Conservation (phyloP, 2,797 vertebrate species). For the Alosa sapidissima region DNA sequence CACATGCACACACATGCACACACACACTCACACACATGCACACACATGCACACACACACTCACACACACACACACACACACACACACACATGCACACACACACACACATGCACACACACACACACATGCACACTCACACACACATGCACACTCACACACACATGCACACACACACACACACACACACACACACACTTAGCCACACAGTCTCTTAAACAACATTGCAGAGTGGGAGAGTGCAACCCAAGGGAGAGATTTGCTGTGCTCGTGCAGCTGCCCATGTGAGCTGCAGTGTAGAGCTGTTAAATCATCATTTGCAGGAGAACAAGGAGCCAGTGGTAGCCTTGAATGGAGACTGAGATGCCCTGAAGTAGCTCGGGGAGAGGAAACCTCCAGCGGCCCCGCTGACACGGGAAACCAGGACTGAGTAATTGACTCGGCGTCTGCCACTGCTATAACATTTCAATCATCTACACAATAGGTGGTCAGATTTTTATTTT, state of each 20-base stretch:
- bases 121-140: constrained; percentile 6
- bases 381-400: constrained; percentile 50
- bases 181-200: neutral
- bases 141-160: neutral
- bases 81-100: neutral
- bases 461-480: constrained; percentile 14
- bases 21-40: neutral
- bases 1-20: neutral
- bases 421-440: constrained; percentile 50
- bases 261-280: constrained; percentile 59
- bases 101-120: neutral
- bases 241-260: constrained; percentile 60
- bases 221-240: constrained; percentile 43
- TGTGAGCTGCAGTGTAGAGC: constrained; percentile 57
- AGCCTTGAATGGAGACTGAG: constrained; percentile 35
- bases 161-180: constrained; percentile 1
- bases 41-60: neutral
- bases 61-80: constrained; percentile 1
- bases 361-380: constrained; percentile 37
- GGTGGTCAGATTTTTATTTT: constrained; percentile 5
- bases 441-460: constrained; percentile 31
- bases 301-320: constrained; percentile 60
- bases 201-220: constrained; percentile 43
- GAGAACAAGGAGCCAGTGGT: constrained; percentile 55
- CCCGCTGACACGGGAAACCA: constrained; percentile 46